These are phyloP conservation scores for Pyralis farinalis DNA, from an alignment of 2,888 invertebrate species.

Conservation along the genomic window DNA sequence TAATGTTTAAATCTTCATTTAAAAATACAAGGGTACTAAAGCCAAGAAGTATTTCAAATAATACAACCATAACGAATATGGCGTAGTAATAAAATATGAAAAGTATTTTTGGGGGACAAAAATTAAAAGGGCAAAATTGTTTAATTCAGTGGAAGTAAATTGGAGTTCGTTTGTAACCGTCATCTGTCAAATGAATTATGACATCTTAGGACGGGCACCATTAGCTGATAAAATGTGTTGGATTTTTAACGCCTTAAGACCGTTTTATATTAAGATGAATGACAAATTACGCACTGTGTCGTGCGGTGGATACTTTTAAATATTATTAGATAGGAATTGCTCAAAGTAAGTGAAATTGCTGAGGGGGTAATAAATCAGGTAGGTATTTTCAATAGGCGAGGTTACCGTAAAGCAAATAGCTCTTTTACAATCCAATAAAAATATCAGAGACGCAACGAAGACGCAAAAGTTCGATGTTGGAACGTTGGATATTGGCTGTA, in stretches of 20 bases:
- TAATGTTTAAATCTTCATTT: slow-evolving; percentile 9
- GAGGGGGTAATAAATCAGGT: not conserved
- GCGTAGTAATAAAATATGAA: slow-evolving; percentile 9
- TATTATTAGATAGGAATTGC: too few relatives aligned
- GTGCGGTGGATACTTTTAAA: too few relatives aligned
- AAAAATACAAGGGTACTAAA: slow-evolving; percentile 14
- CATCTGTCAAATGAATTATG: slow-evolving; percentile 58
- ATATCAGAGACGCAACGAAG: slow-evolving; percentile 57
- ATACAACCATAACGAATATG: slow-evolving; percentile 4
- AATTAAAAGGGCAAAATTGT: slow-evolving; percentile 46
- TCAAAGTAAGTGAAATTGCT: not conserved
- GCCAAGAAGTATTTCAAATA: slow-evolving; percentile 6
- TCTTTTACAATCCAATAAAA: slow-evolving; percentile 61
- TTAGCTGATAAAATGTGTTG: slow-evolving; percentile 47
- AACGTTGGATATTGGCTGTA: slow-evolving; percentile 79
- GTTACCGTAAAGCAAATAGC: slow-evolving; percentile 14
- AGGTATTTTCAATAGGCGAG: slow-evolving; percentile 21
- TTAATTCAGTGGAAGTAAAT: slow-evolving; percentile 43
- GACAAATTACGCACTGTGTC: too few relatives aligned
- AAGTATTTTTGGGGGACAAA: slow-evolving; percentile 20
- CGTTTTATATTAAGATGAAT: not conserved
- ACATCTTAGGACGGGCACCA: slow-evolving; percentile 48
- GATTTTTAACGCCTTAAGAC: slow-evolving; percentile 30
- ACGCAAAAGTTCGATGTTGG: slow-evolving; percentile 75
- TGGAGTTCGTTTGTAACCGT: slow-evolving; percentile 44